Percentiles rank a stretch among this genome's conserved stretches.
Conservation (phyloP, 2,797 vertebrate genomes). For the Cynodonichthys magdalenae region DNA sequence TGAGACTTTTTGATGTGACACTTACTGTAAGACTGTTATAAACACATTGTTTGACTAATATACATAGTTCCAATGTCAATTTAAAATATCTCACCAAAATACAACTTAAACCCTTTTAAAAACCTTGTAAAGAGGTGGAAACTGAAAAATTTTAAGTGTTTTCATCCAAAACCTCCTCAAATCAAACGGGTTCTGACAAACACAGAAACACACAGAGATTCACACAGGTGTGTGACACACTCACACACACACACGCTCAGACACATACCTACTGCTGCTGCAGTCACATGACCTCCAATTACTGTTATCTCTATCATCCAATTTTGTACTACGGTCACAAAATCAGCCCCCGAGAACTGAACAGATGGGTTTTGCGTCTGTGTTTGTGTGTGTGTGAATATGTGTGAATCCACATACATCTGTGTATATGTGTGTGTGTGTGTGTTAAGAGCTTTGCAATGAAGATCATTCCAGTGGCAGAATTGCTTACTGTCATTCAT, state of each 20-base stretch:
- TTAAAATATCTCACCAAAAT: not conserved
- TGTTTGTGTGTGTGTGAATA: constrained; percentile 13
- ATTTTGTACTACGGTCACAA: constrained; percentile 59
- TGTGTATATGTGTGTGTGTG: constrained; percentile 8
- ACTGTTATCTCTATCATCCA: constrained; percentile 55
- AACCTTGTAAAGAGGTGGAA: not conserved
- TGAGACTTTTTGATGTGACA: not conserved
- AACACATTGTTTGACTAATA: not conserved
- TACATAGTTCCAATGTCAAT: not conserved
- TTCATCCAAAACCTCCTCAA: not conserved
- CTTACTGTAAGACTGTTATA: not conserved
- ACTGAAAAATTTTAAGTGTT: not conserved
- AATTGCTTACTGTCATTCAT: constrained; percentile 72
- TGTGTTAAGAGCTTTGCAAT: constrained; percentile 52
- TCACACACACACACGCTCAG: constrained; percentile 27
- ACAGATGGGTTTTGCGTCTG: constrained; percentile 57
- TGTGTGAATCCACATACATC: constrained; percentile 10
- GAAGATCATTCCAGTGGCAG: constrained; percentile 69
- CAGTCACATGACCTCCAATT: constrained; percentile 63
- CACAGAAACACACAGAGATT: not conserved
- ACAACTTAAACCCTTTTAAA: not conserved
- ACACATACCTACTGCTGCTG: constrained; percentile 57
- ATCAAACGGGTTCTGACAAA: not conserved
- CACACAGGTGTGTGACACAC: not conserved
- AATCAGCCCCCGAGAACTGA: constrained; percentile 57